phyloP scores from a whole-genome alignment of 1,140 invertebrate genomes.

The Anastrepha obliqua region DNA sequence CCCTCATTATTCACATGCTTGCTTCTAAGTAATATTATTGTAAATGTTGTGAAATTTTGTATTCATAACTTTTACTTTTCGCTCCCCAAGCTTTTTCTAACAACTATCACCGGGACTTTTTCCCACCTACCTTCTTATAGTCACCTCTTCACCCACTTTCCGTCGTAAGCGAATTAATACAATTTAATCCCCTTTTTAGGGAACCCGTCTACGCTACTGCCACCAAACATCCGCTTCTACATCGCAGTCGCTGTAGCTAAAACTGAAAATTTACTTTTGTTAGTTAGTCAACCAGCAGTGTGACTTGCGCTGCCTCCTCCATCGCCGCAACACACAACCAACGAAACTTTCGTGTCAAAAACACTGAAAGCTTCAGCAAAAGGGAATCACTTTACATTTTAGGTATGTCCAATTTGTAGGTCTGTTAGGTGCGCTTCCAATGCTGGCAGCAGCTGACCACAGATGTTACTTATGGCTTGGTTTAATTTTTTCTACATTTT shows the following conservation, averaged over 20 bases:
- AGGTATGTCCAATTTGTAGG: not conserved
- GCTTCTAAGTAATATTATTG: too few species aligned
- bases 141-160: too few species aligned
- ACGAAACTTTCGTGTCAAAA: constrained; percentile 7
- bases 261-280: constrained; percentile 33
- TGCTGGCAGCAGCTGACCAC: constrained; percentile 14
- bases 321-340: not conserved
- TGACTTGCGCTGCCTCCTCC: constrained; percentile 4
- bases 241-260: not conserved
- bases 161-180: too few species aligned
- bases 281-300: not conserved
- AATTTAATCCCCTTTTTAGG: too few species aligned
- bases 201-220: not conserved
- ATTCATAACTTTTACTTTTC: too few species aligned
- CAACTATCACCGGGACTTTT: too few species aligned
- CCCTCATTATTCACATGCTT: too few species aligned
- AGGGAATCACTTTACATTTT: constrained; percentile 26
- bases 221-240: not conserved
- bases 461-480: constrained; percentile 44
- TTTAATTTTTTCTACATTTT: not conserved
- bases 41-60: too few species aligned
- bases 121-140: too few species aligned
- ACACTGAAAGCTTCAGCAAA: constrained; percentile 8
- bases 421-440: not conserved
- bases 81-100: too few species aligned